Conservation (phyloP, 2,888 invertebrate species). For the Leptinotarsa rubiginosa region DNA sequence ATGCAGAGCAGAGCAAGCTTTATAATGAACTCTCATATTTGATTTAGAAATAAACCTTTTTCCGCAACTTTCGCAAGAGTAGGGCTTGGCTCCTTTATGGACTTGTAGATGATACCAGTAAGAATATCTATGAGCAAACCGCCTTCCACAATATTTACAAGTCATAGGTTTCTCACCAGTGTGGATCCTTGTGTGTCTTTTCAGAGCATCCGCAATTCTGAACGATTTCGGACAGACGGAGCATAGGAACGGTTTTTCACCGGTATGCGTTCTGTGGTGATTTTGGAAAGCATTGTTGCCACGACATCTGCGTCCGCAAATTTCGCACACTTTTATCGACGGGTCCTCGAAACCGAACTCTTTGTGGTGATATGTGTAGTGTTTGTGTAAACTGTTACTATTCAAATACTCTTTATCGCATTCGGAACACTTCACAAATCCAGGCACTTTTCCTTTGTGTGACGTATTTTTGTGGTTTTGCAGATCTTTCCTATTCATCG, state of each 20-base stretch:
- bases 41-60: conserved; percentile 59
- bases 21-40: conserved; percentile 59
- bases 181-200: conserved; percentile 57
- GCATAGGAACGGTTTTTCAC: conserved; percentile 47
- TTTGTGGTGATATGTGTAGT: conserved; percentile 8
- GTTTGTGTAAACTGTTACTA: conserved; percentile 1
- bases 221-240: conserved; percentile 63
- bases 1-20: conserved; percentile 52
- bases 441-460: background rate
- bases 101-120: conserved; percentile 72
- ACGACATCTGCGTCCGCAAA: conserved; percentile 52
- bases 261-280: conserved; percentile 62
- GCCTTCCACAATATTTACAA: conserved; percentile 54
- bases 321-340: conserved; percentile 51
- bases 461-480: background rate
- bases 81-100: conserved; percentile 62
- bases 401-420: conserved; percentile 8
- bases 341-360: background rate
- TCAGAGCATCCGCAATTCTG: conserved; percentile 69
- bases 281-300: conserved; percentile 18
- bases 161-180: conserved; percentile 54
- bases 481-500: conserved; percentile 12
- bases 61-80: conserved; percentile 58
- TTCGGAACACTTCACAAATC: conserved; percentile 3
- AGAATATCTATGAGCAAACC: conserved; percentile 68